phyloP scores from a whole-genome alignment of 2,113 vertebrate genomes.

The Salvator merianae region DNA sequence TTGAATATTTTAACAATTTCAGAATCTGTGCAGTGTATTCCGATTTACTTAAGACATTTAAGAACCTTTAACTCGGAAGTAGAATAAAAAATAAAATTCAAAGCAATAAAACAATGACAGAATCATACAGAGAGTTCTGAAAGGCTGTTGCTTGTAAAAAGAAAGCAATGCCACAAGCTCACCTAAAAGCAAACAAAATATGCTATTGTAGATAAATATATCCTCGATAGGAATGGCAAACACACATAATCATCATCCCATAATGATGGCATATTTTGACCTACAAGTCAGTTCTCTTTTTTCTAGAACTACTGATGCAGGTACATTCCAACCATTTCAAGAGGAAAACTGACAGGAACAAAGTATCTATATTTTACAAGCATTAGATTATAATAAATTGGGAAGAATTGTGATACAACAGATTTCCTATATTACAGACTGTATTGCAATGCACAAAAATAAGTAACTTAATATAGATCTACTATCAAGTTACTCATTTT shows the following conservation, averaged over 20 bases:
- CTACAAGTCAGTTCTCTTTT: background rate
- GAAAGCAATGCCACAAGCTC: background rate
- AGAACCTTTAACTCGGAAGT: too few species aligned
- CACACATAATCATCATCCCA: background rate
- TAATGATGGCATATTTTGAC: background rate
- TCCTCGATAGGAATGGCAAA: background rate
- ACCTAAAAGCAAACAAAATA: background rate
- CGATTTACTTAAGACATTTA: background rate
- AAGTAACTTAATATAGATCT: conserved; percentile 15
- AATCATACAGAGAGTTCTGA: background rate
- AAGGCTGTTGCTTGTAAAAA: background rate
- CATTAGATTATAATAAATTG: conserved; percentile 51
- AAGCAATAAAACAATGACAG: background rate
- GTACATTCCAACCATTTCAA: conserved; percentile 22
- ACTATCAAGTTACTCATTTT: conserved; percentile 9
- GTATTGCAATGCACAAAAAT: conserved; percentile 13
- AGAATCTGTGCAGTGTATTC: background rate
- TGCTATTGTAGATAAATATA: background rate
- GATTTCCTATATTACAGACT: conserved; percentile 27
- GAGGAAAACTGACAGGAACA: background rate
- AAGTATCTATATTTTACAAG: conserved; percentile 41
- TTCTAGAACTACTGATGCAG: conserved; percentile 17
- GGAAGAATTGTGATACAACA: conserved; percentile 37
- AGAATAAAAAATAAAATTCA: background rate
- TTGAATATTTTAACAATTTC: background rate